Evolutionary conservation across 2,888 invertebrate species (phyloP), one percentile per base, ranked within the genome.

Genomic region (Synergus laeviventris): DNA sequence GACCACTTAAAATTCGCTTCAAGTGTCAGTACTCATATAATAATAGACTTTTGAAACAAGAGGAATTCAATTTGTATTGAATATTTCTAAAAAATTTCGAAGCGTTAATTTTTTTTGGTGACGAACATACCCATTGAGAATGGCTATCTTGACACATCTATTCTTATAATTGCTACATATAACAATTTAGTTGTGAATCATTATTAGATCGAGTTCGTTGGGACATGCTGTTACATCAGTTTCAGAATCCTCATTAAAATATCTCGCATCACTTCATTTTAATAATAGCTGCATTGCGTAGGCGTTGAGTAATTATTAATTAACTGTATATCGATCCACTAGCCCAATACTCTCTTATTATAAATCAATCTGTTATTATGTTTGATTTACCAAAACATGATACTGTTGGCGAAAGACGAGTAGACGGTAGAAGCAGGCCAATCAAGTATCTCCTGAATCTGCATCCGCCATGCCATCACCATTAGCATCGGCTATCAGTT

Each of bases 371-470:
- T 18, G 12, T 39, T 18, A 62, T 39, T 62, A 62, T 39, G 39
- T 62, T 62, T 38, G 38, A 39, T 39, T 62, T 5, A 18, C 11
- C 12, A 39, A 39, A 12, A 38, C 38, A 38, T 62, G 62, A 36
- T 36, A 31, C 5, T 38, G 39, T 24, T 62, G 38, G 62, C 39
- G 18, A 38, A 62, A 39, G 62, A 39, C 14, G 38, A 39, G 38
- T 62, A 62, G 62, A 18, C 62, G 18, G 62, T 62, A 39, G 39
- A 18, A 62, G 62, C 62, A 39, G 36, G 38, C 62, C 38, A 62
- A 39, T 62, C 62, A 62, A 62, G 62, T 39, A 31, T 39, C 12
- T 62, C 62, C 38, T 62, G 62, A 62, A 39, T 62, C 62, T 12
- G 38, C 39, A 36, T 38, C 12, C 38, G 18, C 38, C 62, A 39